Evolutionary conservation across 2,113 vertebrate species (phyloP).

Genomic region (Prunella fulvescens): DNA sequence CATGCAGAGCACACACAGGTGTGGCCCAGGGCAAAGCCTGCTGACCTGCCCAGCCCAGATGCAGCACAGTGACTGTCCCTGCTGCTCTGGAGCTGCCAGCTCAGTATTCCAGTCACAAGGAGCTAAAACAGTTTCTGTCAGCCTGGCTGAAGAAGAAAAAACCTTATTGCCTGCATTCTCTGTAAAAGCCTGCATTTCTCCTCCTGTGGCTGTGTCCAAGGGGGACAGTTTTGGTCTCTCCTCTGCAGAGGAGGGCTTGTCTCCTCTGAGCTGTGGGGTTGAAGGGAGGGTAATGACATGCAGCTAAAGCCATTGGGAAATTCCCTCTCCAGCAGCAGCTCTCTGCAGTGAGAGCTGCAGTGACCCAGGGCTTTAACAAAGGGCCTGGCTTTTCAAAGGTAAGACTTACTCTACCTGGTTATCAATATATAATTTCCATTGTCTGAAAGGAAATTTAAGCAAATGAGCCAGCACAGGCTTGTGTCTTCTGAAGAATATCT

Average conservation of each 20-base stretch:
- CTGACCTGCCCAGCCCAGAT: not conserved
- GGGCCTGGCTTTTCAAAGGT: not conserved
- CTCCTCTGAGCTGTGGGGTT: not conserved
- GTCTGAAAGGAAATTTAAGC: not conserved
- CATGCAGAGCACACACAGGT: rapidly evolving
- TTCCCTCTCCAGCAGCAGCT: not conserved
- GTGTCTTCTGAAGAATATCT: not conserved
- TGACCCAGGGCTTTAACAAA: not conserved
- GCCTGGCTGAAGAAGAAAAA: not conserved
- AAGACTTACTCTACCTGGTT: not conserved
- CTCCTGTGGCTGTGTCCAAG: not conserved
- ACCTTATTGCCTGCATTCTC: not conserved
- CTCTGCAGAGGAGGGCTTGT: not conserved
- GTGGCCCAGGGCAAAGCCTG: not conserved
- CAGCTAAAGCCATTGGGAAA: not conserved
- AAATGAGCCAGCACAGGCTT: not conserved
- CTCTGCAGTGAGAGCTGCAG: not conserved
- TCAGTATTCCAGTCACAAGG: not conserved
- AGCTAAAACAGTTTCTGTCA: not conserved
- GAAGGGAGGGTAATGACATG: not conserved
- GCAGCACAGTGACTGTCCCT: not conserved
- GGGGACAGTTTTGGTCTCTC: not conserved
- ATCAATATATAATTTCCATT: not conserved
- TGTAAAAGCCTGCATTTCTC: not conserved
- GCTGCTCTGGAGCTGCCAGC: not conserved